Base-by-base conservation (phyloP, 2,888 invertebrate species). In the Conops quadrifasciatus region DNA sequence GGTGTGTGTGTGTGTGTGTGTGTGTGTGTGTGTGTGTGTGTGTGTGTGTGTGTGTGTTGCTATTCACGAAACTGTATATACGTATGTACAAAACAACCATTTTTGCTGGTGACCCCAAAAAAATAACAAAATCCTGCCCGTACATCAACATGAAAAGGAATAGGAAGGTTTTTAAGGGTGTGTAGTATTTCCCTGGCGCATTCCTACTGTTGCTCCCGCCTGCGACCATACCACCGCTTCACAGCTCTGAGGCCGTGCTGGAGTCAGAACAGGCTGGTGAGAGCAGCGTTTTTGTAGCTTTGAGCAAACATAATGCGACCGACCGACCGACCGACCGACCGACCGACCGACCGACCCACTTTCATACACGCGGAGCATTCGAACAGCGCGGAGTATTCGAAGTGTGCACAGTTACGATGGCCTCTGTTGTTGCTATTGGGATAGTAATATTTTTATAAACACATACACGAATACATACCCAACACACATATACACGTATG, bases 241-340 rank as follows among this genome's bases (percentile, higher is more conserved):
- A 4, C 4, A 36, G 4, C 9, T 36, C 36, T 36, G 36, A 36
- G 9, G 36, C 36, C 4, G 36, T 36, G 4, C 9, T 36, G 9
- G 36, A 36, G 36, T 36, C 36, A 36, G 36, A 36, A 9, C 5
- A 21, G 21, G 30, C 47, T 47, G 68, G 51, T 68, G 68, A 62
- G 60, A 68, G 60, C 62, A 51, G 51, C 49, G 49, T 58, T 67
- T 58, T 56, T 26, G 24, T n/a, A 36, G 26, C 16, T 47, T 30
- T 68, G 60, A 16, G 49, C 28, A 60, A 53, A 49, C 56, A 59
- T 24, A 67, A 67, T 64, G 65, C 53, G 65, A 65, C 65, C n/a
- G n/a, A n/a, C n/a, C n/a, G n/a, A n/a, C n/a, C n/a, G n/a, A n/a
- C n/a, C n/a, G n/a, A n/a, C n/a, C n/a, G n/a, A n/a, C n/a, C n/a